Evolutionary conservation across 1,140 invertebrate species (phyloP).

Genomic region (Aleiodes sp.): DNA sequence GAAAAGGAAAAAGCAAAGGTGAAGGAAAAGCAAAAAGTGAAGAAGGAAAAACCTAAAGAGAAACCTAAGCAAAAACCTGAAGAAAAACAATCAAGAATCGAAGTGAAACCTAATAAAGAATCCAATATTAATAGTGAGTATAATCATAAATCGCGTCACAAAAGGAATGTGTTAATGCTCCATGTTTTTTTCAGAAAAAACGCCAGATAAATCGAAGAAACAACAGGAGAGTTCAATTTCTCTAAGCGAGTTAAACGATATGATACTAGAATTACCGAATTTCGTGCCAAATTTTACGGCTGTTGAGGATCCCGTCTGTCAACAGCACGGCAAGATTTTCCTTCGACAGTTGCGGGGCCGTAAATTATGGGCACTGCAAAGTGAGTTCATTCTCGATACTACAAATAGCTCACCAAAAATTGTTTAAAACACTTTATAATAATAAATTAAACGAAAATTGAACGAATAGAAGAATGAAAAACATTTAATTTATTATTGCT

Average conservation of each 20-base stretch:
- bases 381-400: constrained; percentile 61
- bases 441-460: neutral
- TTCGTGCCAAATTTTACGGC: constrained; percentile 74
- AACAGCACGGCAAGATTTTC: constrained; percentile 74
- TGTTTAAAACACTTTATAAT: neutral
- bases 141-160: neutral
- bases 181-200: constrained; percentile 46
- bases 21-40: neutral
- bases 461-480: neutral
- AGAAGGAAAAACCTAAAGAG: neutral
- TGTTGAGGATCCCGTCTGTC: constrained; percentile 71
- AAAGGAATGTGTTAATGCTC: neutral
- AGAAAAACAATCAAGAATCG: neutral
- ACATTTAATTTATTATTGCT: neutral
- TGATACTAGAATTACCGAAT: constrained; percentile 69
- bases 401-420: neutral
- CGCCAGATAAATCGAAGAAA: constrained; percentile 41
- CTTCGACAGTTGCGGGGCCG: constrained; percentile 72
- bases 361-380: constrained; percentile 76
- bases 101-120: constrained; percentile 3
- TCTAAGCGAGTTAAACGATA: constrained; percentile 58
- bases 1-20: constrained; percentile 23
- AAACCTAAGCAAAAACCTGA: neutral
- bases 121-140: constrained; percentile 24
- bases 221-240: constrained; percentile 46